phyloP scores from a whole-genome alignment of 2,113 vertebrate genomes.

The Oryctolagus cuniculus region mOryCun1.1 NC_091436.1:87911501-87912000 shows the following conservation, averaged over 20 bases:
- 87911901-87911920: conserved; percentile 14
- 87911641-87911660: background rate
- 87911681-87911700: background rate
- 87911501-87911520: background rate
- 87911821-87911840: background rate
- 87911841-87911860: background rate
- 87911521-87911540: conserved; percentile 5
- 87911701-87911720: background rate
- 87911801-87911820: conserved; percentile 46
- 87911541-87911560: background rate
- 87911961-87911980: background rate
- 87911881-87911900: background rate
- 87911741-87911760: conserved; percentile 33
- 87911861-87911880: conserved; percentile 25
- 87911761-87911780: background rate
- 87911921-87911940: conserved; percentile 29
- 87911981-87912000: background rate
- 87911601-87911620: conserved; percentile 42
- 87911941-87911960: conserved; percentile 22
- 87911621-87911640: conserved; percentile 13
- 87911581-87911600: background rate
- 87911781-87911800: conserved; percentile 28
- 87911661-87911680: background rate
- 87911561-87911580: conserved; percentile 14
- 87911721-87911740: background rate